Percentiles rank a stretch among this genome's conserved stretches.
Conservation (phyloP, 2,888 invertebrate species). For the Diadegma fenestrale region DNA sequence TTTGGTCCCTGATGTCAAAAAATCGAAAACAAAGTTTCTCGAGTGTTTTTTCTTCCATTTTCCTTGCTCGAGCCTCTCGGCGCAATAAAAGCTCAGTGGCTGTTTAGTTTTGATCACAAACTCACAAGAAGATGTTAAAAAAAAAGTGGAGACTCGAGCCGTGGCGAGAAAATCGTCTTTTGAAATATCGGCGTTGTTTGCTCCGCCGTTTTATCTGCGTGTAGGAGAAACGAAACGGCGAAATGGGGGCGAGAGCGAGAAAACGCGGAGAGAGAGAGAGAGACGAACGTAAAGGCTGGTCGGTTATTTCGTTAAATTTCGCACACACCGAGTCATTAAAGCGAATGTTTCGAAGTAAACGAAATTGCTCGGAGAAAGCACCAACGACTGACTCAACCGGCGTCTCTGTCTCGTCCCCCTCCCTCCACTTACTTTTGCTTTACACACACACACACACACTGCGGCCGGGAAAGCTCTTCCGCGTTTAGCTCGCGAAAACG, state of each 20-base stretch:
- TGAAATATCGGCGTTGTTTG: slow-evolving; percentile 52
- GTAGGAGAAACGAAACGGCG: slow-evolving; percentile 20
- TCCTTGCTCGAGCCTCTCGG: neutral
- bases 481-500: slow-evolving; percentile 63
- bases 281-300: slow-evolving; percentile 10
- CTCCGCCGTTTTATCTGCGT: no score
- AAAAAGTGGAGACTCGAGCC: slow-evolving; percentile 2
- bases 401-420: neutral
- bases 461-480: slow-evolving; percentile 60
- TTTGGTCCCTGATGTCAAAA: neutral
- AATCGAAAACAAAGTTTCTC: neutral
- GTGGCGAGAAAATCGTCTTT: slow-evolving; percentile 38
- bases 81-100: neutral
- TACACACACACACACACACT: neutral
- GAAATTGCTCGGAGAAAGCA: slow-evolving; percentile 71
- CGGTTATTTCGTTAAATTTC: slow-evolving; percentile 63
- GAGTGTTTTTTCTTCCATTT: neutral
- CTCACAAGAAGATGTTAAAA: neutral
- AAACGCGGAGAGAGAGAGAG: neutral
- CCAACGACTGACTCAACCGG: slow-evolving; percentile 39
- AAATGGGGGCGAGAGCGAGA: slow-evolving; percentile 28
- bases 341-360: slow-evolving; percentile 74
- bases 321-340: slow-evolving; percentile 72
- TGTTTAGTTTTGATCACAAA: neutral
- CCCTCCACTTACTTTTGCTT: slow-evolving; percentile 11